These are phyloP conservation scores for Zonitis immaculata DNA, from an alignment of 2,888 invertebrate species.

Conservation along the genomic window DNA sequence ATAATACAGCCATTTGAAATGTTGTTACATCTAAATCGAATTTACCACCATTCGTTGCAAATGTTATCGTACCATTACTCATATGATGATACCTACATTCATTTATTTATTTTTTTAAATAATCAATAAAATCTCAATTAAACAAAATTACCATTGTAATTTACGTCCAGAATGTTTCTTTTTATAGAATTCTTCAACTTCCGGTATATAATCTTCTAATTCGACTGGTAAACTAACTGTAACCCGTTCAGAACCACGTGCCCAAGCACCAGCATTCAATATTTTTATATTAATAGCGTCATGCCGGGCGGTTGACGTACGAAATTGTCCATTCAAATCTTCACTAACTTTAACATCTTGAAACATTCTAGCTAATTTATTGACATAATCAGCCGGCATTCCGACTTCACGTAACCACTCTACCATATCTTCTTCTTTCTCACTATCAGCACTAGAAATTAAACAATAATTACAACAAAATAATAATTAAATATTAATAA, in stretches of 20 bases:
- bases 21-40: conserved; percentile 99
- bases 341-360: conserved; percentile 97
- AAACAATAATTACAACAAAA: conserved; percentile 12
- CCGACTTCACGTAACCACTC: conserved; percentile 97
- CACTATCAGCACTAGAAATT: conserved; percentile 83
- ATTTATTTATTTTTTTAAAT: too few relatives aligned
- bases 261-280: conserved; percentile 98
- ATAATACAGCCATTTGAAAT: conserved; percentile 99
- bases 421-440: conserved; percentile 99
- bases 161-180: conserved; percentile 97
- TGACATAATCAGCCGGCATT: conserved; percentile 99
- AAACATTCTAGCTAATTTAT: conserved; percentile 96
- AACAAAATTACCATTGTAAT: conserved; percentile 97
- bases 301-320: conserved; percentile 72
- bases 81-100: too few relatives aligned
- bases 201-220: conserved; percentile 97
- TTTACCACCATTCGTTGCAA: conserved; percentile 84
- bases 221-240: conserved; percentile 95
- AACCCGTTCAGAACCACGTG: conserved; percentile 88
- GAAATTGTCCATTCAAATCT: conserved; percentile 81
- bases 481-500: too few relatives aligned
- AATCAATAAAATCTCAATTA: too few relatives aligned
- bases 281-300: conserved; percentile 98
- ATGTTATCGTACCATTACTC: conserved; percentile 98
- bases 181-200: conserved; percentile 98